Evolutionary conservation across 2,797 vertebrate genomes (phyloP).

Genomic region (Acanthornis magna): DNA sequence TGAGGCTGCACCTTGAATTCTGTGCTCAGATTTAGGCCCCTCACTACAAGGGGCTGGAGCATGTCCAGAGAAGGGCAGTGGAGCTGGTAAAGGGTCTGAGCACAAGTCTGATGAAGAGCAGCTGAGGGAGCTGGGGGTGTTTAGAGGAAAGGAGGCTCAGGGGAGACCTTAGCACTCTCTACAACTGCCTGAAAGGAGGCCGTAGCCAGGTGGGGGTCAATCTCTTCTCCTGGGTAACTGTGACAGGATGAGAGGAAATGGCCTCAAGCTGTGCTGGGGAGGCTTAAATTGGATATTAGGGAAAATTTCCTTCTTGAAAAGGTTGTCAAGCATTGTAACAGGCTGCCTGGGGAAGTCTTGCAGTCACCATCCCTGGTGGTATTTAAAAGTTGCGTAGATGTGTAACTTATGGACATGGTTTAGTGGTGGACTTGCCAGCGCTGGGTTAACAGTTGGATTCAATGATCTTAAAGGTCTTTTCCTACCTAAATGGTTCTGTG

Average conservation of each 20-base stretch:
- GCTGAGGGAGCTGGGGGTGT: too few species aligned
- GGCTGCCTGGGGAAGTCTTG: neutral
- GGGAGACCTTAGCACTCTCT: neutral
- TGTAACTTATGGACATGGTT: neutral
- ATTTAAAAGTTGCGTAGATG: neutral
- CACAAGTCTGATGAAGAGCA: neutral
- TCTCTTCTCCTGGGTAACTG: rapidly evolving
- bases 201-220: rapidly evolving
- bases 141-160: neutral
- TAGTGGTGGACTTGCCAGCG: neutral
- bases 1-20: neutral
- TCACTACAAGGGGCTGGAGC: neutral
- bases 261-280: neutral
- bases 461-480: neutral
- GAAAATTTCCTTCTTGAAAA: neutral
- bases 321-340: neutral
- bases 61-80: rapidly evolving
- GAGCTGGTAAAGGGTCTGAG: neutral
- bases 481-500: neutral
- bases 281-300: neutral
- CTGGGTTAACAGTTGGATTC: neutral
- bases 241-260: neutral
- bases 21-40: neutral
- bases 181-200: neutral
- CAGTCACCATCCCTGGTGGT: rapidly evolving